Base-by-base conservation (phyloP, 1,140 invertebrate species). In the Epicauta chinensis region DNA sequence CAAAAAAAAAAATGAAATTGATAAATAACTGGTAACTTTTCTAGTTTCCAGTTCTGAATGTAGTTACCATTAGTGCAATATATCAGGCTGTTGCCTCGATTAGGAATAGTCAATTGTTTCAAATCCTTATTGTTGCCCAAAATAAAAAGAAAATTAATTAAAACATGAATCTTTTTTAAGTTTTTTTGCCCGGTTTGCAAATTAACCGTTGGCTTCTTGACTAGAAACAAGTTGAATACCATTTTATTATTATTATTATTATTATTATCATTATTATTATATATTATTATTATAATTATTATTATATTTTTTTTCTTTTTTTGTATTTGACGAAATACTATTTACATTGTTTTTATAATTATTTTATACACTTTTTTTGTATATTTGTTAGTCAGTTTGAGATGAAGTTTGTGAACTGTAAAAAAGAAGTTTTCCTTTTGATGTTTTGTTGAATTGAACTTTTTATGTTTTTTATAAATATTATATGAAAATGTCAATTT, bases 1-100 rank as follows among this genome's bases (percentile, higher is more conserved):
- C 4, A 23, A 7, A 7, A 7, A 23, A 3, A 23, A 23, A 23
- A 23, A 23, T 23, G 17, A 23, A 23, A 23, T 4, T 61, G 47
- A 39, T 44, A 45, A 51, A 43, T 56, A 40, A 17, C 55, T 40
- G 51, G 46, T 38, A 49, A 49, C 52, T 51, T 38, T 47, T 40
- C 42, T 13, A 48, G 23, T 43, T 39, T 36, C 32, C 56, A 50
- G 56, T 47, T 37, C 42, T 34, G 43, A 42, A 34, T 55, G 62
- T 68, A 70, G 68, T 70, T 70, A 68, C 64, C 66, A 62, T 68
- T 70, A 68, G 66, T 70, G 66, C 66, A 70, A 70, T 70, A 66
- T 61, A 67, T 67, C 60, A 62, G 63, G 61, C 58, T 60, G 50
- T 61, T 51, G 55, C 61, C 62, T 57, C 61, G 60, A 64, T 46